Conservation (phyloP, 2,888 invertebrate genomes). For the Dicyrtoma fusca region DNA sequence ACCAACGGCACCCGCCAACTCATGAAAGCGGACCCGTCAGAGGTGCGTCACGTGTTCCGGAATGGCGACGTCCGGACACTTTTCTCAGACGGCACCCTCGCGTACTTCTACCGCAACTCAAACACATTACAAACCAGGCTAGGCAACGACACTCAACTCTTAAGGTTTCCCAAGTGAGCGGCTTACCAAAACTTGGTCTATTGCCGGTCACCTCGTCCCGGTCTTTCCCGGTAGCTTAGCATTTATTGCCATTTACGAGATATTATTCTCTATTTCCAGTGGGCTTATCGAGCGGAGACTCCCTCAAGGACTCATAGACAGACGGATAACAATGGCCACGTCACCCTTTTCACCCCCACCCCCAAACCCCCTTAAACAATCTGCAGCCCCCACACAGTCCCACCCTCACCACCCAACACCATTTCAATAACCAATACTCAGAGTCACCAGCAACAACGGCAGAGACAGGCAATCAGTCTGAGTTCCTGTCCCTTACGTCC, state of each 20-base stretch:
- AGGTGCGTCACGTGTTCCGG: slow-evolving; percentile 25
- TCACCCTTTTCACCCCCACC: slow-evolving; percentile 65
- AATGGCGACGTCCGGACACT: slow-evolving; percentile 92
- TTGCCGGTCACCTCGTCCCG: no score
- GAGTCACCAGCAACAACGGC: no score
- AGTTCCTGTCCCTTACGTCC: no score
- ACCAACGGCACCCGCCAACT: slow-evolving; percentile 35
- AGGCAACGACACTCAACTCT: slow-evolving; percentile 80
- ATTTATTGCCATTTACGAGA: no score
- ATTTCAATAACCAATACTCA: no score
- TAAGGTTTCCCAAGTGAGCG: slow-evolving; percentile 84
- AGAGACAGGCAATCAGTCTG: no score
- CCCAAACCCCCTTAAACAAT: no score
- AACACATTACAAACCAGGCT: slow-evolving; percentile 84
- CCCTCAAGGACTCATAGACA: slow-evolving; percentile 79
- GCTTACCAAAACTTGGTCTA: slow-evolving; percentile 13
- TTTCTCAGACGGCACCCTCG: slow-evolving; percentile 74
- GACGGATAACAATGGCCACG: slow-evolving; percentile 76
- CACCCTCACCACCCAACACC: no score
- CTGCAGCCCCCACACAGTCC: no score
- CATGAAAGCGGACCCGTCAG: slow-evolving; percentile 17
- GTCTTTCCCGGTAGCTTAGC: no score
- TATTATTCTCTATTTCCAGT: no score
- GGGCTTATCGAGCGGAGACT: slow-evolving; percentile 83
- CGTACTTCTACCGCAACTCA: slow-evolving; percentile 81